Conservation (phyloP, 2,888 invertebrate species). For the Rotaria macrura region DNA sequence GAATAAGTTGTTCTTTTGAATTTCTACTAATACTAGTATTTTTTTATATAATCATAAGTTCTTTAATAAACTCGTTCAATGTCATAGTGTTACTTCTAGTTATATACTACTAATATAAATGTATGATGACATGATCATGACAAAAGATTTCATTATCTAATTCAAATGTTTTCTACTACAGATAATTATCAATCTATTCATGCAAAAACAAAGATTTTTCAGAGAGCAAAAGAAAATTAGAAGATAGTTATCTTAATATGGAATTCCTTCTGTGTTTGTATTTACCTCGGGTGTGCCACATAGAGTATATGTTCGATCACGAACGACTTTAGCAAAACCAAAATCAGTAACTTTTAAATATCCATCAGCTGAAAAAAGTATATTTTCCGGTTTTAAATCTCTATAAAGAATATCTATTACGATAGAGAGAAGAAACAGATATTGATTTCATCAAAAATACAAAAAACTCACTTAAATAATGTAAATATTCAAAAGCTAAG, state of each 20-base stretch:
- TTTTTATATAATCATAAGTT: no score
- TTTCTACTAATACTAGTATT: no score
- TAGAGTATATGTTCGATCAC: constrained; percentile 32
- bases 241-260: not conserved
- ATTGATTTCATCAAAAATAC: not conserved
- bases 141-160: no score
- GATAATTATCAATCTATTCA: not conserved
- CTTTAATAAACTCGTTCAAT: no score
- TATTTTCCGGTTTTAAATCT: constrained; percentile 34
- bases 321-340: constrained; percentile 33
- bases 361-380: constrained; percentile 26
- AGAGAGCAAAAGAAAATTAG: not conserved
- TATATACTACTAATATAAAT: no score
- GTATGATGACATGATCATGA: no score
- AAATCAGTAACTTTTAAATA: constrained; percentile 33
- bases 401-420: constrained; percentile 39
- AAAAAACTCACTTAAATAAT: constrained; percentile 14
- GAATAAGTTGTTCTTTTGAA: no score
- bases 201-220: not conserved
- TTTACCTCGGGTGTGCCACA: constrained; percentile 33
- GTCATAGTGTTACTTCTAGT: no score
- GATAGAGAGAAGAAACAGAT: not conserved
- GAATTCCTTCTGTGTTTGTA: not conserved
- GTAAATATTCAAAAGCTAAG: constrained; percentile 33
- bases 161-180: no score